Evolutionary conservation across 2,888 invertebrate genomes (phyloP), one percentile per base, ranked within the genome.

Genomic region (Opisthograptis luteolata): DNA sequence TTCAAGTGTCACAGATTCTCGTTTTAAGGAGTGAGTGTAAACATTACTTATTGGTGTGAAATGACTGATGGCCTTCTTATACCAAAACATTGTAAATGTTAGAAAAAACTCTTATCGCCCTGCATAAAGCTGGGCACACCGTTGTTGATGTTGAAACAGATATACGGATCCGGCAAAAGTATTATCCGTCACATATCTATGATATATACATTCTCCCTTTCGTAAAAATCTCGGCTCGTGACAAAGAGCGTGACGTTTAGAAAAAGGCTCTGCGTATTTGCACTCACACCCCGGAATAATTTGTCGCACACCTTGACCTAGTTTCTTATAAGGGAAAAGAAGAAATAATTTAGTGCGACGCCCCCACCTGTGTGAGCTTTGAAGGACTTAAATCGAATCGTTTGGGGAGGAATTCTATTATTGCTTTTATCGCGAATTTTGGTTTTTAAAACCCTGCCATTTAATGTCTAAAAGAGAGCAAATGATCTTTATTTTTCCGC

Each of bases 241-340:
- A 69, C 58, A 66, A 75, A 73, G 70, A 71, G 60, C 71, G 68
- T 66, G 67, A 70, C 73, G 70, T 76, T 76, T 69, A 64, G 66
- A 71, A 76, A 81, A 79, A 73, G 73, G 68, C 68, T 78, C 72
- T 64, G 62, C 75, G 73, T 81, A 76, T 82, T 84, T 79, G 74
- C 69, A 67, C 68, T 61, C 64, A 61, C 67, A 66, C 67, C 68
- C 59, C 64, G 68, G 76, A 77, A 82, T 81, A 79, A 79, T 78
- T 81, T 76, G 72, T 70, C 73, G 67, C 68, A 62, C 70, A 83
- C 83, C 82, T 84, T 84, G 84, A 83, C 84, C 77, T 40, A 73
- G 57, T 71, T 77, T 67, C 55, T 46, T 52, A 35, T 45, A 51
- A 59, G 59, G 57, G 55, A 66, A 66, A 64, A 49, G 58, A 53